Conservation (phyloP, 2,888 invertebrate genomes). For the Aspidiotus rigidus region DNA sequence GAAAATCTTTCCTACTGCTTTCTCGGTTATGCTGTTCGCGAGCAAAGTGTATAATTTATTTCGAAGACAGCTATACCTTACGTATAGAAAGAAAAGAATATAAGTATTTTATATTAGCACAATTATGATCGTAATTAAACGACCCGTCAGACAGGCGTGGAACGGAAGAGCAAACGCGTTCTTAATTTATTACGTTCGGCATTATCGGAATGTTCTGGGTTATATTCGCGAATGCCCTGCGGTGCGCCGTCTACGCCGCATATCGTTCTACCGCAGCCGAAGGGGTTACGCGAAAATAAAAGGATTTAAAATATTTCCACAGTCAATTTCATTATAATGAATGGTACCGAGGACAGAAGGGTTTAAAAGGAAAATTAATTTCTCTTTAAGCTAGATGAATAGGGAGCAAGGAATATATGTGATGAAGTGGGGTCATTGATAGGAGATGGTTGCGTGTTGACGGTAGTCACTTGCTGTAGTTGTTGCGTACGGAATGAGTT, state of each 20-base stretch:
- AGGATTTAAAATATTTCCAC: conserved; percentile 35
- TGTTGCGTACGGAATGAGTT: conserved; percentile 8
- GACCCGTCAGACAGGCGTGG: neutral
- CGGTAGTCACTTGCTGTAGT: conserved; percentile 8
- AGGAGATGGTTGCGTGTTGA: conserved; percentile 31
- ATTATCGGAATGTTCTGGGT: conserved; percentile 22
- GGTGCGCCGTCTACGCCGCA: neutral
- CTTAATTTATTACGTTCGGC: conserved; percentile 21
- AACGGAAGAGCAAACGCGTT: conserved; percentile 9
- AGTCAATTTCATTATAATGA: conserved; percentile 34
- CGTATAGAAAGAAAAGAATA: neutral
- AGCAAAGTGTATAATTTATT: too few relatives aligned
- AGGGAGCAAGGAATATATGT: conserved; percentile 25
- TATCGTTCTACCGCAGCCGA: neutral
- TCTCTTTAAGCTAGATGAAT: conserved; percentile 34
- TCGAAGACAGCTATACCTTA: too few relatives aligned
- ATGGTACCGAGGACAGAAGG: conserved; percentile 33
- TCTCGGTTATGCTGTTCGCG: too few relatives aligned
- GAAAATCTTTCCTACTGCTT: too few relatives aligned
- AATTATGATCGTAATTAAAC: conserved; percentile 9
- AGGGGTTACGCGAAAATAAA: conserved; percentile 17
- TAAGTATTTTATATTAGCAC: neutral
- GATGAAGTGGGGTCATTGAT: conserved; percentile 34
- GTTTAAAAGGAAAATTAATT: conserved; percentile 35
- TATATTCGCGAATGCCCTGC: neutral